Evolutionary conservation across 2,888 invertebrate species (phyloP), one percentile per base, ranked within the genome.

Genomic region (Nasonovia ribisnigri): DNA sequence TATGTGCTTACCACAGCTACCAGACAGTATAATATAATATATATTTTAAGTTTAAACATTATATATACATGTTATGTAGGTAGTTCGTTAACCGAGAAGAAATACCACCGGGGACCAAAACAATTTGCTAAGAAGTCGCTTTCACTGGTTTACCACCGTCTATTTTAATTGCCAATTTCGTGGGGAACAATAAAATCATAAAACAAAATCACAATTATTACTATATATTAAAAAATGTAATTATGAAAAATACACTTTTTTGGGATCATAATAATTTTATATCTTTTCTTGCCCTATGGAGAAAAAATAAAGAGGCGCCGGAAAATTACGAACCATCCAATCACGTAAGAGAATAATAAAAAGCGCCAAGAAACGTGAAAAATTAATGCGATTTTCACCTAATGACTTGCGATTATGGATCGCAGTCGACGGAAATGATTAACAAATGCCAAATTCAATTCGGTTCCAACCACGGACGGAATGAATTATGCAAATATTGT

Each of bases 121-220:
- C 46, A 57, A 93, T 93, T 89, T 89, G 54, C 89, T 46, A 57
- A 54, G n/a, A 36, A 88, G 88, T 93, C n/a, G 84, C 93, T 93
- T 93, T 93, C 93, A 89, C 93, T 84, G 48, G 43, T 8, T 20
- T 36, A 48, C 57, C 86, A 60, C 46, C 46, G 42, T 90, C 84
- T 57, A 57, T 84, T 54, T 84, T 89, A 84, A 93, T 90, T 84
- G 93, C 84, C 93, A 93, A 93, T 93, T 57, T 89, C 43, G 54
- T 36, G 84, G 8, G 10, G 89, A 87, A 93, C 89, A 89, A 93
- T 90, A 60, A 84, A 84, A 51, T 84, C n/a, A n/a, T 84, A 92
- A 92, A 84, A 92, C 48, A 57, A 92, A 88, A 88, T 77, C 43
- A 51, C 42, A 92, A 88, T 88, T 51, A 88, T 77, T 46, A 48